Base-by-base conservation (phyloP, 2,797 vertebrate genomes). In the Momotus momota region DNA sequence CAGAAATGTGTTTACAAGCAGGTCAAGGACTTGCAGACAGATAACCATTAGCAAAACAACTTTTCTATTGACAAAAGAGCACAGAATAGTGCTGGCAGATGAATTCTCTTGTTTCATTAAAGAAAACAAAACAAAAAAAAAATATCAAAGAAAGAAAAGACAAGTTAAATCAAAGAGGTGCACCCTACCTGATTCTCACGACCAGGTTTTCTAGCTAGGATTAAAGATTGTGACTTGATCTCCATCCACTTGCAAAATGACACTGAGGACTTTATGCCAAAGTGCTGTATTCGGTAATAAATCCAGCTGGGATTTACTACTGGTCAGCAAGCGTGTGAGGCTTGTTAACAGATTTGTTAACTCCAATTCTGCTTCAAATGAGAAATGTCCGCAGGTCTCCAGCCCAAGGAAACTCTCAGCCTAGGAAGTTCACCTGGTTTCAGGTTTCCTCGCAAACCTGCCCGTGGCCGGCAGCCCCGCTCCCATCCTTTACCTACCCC, bases 11-110 rank as follows among this genome's bases (percentile, higher is more conserved):
- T 99, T 99, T 99, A 99, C 99, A 99, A 98, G 98, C 98, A 98
- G 99, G 99, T 99, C 99, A 99, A 99, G 99, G 99, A 99, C 99
- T 99, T 98, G 97, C 97, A 98, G 98, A 99, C 98, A 99, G 99
- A 99, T 99, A 99, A 99, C 98, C 98, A 98, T 99, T 99, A 99
- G 98, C 98, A 98, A 98, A 99, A 98, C 99, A 98, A 98, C 97
- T 97, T 98, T 98, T 96, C 98, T 98, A 98, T 98, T 98, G 97
- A 97, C 97, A 98, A 96, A 96, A 96, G 97, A 97, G 93, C 82
- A 94, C 94, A 97, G 97, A 93, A 97, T 97, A 97, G 94, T 38
- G 74, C 94, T 97, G 97, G 96, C 97, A 90, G 96, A 98, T 97
- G 96, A 97, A 97, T 98, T 97, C 92, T 94, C 96, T 96, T 49